A percentile compares a stretch with the other conserved stretches of the same genome.
Conservation (phyloP, 1,140 invertebrate species). For the Dysdera silvatica region DNA sequence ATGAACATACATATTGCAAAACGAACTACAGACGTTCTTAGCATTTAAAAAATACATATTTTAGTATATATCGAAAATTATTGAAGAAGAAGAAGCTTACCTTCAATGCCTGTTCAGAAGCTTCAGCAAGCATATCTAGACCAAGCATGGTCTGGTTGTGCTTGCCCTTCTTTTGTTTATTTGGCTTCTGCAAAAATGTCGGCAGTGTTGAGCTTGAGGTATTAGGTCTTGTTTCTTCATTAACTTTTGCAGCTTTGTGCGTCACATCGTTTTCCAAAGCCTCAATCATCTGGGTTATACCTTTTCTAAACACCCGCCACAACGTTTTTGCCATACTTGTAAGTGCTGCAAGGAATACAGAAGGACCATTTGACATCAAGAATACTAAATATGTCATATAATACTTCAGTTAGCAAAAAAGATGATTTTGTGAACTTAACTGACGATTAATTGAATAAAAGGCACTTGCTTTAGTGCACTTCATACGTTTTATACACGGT, state of each 20-base stretch:
- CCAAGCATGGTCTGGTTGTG: neutral
- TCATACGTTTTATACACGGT: no score
- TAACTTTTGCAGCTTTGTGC: neutral
- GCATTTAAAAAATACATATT: no score
- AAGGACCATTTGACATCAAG: no score
- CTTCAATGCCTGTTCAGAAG: constrained; percentile 9
- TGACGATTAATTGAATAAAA: no score
- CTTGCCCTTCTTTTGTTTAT: neutral
- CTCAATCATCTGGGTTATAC: neutral
- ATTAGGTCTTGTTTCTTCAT: no score
- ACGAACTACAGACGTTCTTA: no score
- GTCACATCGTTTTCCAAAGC: neutral
- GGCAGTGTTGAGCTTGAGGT: neutral
- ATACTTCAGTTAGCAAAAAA: no score
- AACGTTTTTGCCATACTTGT: neutral
- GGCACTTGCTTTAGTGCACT: no score
- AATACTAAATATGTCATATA: no score
- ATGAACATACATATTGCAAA: no score
- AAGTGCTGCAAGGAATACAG: neutral
- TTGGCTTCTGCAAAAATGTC: neutral
- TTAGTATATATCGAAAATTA: no score
- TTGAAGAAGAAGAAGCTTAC: constrained; percentile 6
- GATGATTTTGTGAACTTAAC: no score
- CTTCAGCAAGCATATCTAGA: constrained; percentile 5
- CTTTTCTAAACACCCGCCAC: constrained; percentile 5